These are phyloP conservation scores for Ochotona curzoniae DNA, from an alignment of 2,113 vertebrate species.

Conservation along the genomic window DNA sequence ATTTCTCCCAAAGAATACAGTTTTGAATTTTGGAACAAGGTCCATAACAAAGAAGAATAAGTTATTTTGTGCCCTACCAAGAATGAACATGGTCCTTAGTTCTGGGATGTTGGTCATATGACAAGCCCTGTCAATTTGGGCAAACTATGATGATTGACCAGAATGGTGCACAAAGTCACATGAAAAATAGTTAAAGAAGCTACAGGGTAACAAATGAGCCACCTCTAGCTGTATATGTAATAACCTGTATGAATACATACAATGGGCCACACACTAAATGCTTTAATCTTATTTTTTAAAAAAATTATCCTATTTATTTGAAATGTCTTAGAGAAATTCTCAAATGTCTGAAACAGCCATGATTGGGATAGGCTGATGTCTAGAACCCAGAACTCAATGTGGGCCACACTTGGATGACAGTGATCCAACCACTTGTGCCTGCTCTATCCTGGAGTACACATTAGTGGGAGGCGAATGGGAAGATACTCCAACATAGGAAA, in stretches of 20 bases:
- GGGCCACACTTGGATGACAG: too few species aligned
- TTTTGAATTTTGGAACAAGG: neutral
- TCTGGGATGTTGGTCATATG: neutral
- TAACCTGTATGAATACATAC: neutral
- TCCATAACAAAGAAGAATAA: neutral
- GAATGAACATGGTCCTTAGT: neutral
- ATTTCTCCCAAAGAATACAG: neutral
- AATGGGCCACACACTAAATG: neutral
- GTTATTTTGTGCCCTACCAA: neutral
- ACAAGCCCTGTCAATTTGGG: neutral
- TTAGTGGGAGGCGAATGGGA: too few species aligned
- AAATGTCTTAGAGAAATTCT: too few species aligned
- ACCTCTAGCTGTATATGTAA: neutral
- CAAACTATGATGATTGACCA: neutral
- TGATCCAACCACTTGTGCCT: too few species aligned
- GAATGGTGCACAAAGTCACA: neutral
- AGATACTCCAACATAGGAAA: too few species aligned
- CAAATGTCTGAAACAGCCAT: too few species aligned
- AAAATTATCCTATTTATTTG: too few species aligned
- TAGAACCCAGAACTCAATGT: too few species aligned
- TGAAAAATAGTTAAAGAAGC: neutral
- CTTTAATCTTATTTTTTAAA: neutral
- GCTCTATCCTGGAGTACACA: too few species aligned
- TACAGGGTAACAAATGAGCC: neutral
- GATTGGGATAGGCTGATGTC: too few species aligned